Percentiles rank a stretch among this genome's conserved stretches.
These are phyloP conservation scores for Eidolon dupreanum DNA, from an alignment of 2,797 vertebrate genomes.

Conservation along the genomic window DNA sequence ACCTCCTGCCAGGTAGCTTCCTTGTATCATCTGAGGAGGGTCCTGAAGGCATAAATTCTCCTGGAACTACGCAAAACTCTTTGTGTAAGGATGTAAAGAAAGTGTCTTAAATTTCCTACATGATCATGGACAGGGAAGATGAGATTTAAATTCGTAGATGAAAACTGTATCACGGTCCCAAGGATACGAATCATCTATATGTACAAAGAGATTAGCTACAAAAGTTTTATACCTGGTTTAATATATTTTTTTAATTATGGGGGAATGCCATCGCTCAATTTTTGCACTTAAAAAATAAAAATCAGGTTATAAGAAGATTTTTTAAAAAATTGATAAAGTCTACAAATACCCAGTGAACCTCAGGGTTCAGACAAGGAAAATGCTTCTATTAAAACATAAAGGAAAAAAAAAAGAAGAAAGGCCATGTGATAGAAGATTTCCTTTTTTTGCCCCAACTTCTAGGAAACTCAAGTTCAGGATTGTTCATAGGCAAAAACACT, in stretches of 20 bases:
- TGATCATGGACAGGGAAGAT: neutral
- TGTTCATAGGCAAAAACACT: neutral
- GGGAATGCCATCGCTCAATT: neutral
- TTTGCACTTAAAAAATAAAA: neutral
- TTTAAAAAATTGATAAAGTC: neutral
- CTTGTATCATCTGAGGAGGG: constrained; percentile 2
- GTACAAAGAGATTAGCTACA: neutral
- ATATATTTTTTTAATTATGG: neutral
- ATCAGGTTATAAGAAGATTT: neutral
- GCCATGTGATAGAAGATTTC: neutral
- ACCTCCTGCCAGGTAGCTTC: neutral
- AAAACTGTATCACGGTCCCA: neutral
- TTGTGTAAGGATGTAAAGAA: neutral
- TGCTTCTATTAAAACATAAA: neutral
- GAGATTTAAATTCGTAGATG: neutral
- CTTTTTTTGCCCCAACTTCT: neutral
- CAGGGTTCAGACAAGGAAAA: neutral
- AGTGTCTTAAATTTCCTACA: constrained; percentile 43
- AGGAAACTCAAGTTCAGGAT: neutral
- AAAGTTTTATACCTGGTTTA: neutral
- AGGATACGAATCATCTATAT: neutral
- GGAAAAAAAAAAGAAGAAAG: neutral
- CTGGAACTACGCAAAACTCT: neutral
- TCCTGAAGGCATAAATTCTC: constrained; percentile 2
- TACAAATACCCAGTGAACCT: neutral